Evolutionary conservation across 2,797 vertebrate genomes (phyloP), one percentile per base, ranked within the genome.

Genomic region (Microctenopoma steveboyesi): DNA sequence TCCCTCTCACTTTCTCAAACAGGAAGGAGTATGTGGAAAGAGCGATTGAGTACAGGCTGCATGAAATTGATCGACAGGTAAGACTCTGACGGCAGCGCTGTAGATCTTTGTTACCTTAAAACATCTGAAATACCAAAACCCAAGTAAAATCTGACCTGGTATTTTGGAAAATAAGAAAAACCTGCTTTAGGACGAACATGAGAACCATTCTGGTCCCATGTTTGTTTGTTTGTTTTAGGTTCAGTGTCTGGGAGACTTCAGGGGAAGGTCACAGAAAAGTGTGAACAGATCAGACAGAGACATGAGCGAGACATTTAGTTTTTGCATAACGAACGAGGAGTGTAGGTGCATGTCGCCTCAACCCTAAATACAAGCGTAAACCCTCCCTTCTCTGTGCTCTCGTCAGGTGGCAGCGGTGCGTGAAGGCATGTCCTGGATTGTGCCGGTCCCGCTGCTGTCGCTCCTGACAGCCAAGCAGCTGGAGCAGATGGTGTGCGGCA

Each of bases 351-450:
- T 1, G 14, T 47, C 25, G 9, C 22, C 16, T 51, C 27, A 14
- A 15, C 1, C 25, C 47, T 39, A 14, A 42, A 30, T 2, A 1
- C 42, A 11, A 18, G 30, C 7, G 1, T 39, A 0, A 74, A 10
- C 7, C 35, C 3, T 28, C 18, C 59, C 33, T 56, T 37, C 12
- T 18, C 15, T 10, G 9, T 18, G 4, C 5, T 2, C 39, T 15
- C 58, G 28, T 3, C 84, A 95, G 95, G 93, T 94, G 80, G 89
- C 90, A 4, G 94, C 94, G 0, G 92, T 95, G 77, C 91, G 94
- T 1, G 93, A 94, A n/a, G 95, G 95, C 60, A 95, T 95, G 95
- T 95, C 95, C n/a, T 95, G 94, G 86, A 95, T 95, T 64, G 90
- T 95, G 10, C 95, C 95, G 0, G 94, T 95, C 66, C 95, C 95